Evolutionary conservation across 1,140 invertebrate species (phyloP).

Genomic region (Zaprionus kolodkinae): DNA sequence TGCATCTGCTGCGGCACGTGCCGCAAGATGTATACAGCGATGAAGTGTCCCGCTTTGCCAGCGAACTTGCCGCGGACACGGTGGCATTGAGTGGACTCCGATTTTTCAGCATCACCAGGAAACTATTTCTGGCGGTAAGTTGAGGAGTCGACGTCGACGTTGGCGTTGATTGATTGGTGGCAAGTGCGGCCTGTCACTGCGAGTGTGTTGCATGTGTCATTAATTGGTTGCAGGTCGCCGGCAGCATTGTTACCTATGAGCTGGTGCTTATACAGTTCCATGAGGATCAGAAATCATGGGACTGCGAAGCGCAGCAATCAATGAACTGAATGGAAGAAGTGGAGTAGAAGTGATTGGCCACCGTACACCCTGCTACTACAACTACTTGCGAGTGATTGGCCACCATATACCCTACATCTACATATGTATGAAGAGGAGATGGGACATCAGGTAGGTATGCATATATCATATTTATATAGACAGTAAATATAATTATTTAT

Average conservation of each 20-base stretch:
- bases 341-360: background rate
- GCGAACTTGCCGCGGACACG: slow-evolving; percentile 86
- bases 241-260: slow-evolving; percentile 88
- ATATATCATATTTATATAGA: background rate
- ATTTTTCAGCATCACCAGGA: slow-evolving; percentile 87
- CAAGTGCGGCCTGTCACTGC: background rate
- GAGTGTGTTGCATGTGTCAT: slow-evolving; percentile 10
- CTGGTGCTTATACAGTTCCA: slow-evolving; percentile 85
- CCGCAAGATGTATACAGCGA: slow-evolving; percentile 85
- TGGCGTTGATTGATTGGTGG: slow-evolving; percentile 22
- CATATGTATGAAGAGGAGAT: too few relatives aligned
- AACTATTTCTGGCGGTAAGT: slow-evolving; percentile 85
- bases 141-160: too few relatives aligned
- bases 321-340: background rate
- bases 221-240: slow-evolving; percentile 79
- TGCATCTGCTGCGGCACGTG: slow-evolving; percentile 86
- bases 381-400: too few relatives aligned
- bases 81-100: slow-evolving; percentile 86
- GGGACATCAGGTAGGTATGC: background rate
- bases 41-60: slow-evolving; percentile 86
- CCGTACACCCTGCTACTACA: background rate
- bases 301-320: slow-evolving; percentile 38
- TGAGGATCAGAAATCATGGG: slow-evolving; percentile 73
- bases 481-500: background rate
- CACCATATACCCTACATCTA: background rate